Conservation (phyloP, 1,140 invertebrate species). For the Brachystomella parvula region DNA sequence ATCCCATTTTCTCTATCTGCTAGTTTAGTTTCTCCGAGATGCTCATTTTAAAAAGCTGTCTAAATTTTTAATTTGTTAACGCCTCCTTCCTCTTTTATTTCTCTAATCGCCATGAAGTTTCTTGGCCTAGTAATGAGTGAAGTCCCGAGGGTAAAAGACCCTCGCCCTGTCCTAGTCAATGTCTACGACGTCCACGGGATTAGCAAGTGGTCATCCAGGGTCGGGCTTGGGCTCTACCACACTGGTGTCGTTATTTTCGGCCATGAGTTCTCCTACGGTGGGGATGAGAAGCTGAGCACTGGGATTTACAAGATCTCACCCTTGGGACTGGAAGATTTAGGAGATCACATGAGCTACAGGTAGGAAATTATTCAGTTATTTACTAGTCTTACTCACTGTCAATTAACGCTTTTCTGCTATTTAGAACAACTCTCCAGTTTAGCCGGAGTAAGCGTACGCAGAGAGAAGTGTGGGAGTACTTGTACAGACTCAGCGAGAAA, state of each 20-base stretch:
- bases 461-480: not conserved
- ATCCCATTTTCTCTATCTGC: no score
- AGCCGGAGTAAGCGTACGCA: not conserved
- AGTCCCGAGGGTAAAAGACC: not conserved
- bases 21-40: no score
- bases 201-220: not conserved
- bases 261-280: slow-evolving; percentile 5
- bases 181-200: not conserved
- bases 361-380: no score
- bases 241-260: not conserved
- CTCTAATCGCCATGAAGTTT: not conserved
- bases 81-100: no score
- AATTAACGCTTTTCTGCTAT: no score
- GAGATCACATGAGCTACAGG: not conserved
- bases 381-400: no score
- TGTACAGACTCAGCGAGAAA: not conserved
- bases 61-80: no score
- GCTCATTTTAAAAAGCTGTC: no score
- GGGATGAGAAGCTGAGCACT: not conserved
- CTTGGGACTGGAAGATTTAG: not conserved
- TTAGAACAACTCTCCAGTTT: not conserved
- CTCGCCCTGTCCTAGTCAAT: not conserved
- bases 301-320: not conserved
- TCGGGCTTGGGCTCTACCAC: slow-evolving; percentile 1
- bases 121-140: not conserved